These are phyloP conservation scores for Chelonus insularis DNA, from an alignment of 1,140 invertebrate species.

Conservation along the genomic window DNA sequence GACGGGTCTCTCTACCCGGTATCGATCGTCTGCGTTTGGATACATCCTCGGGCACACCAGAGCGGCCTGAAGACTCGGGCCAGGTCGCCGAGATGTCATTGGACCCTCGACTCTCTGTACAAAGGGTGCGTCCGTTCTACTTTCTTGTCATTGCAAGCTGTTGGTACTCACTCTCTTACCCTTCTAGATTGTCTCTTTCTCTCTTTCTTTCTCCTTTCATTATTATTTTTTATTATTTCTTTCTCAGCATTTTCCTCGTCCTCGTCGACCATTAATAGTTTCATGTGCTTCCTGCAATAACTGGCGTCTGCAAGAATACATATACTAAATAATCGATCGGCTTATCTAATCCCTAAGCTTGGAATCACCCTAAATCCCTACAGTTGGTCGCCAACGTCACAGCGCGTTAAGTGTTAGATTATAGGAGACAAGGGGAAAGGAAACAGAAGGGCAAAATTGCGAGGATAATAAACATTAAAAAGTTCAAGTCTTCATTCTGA, in stretches of 20 bases:
- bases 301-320: not conserved
- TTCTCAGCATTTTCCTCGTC: not conserved
- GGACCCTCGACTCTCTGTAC: slow-evolving; percentile 1
- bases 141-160: not conserved
- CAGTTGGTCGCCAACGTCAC: slow-evolving; percentile 5
- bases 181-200: not conserved
- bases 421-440: not conserved
- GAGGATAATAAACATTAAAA: too few relatives aligned
- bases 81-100: slow-evolving; percentile 10
- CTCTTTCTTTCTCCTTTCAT: not conserved
- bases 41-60: slow-evolving; percentile 4
- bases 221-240: too few relatives aligned
- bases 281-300: slow-evolving; percentile 1
- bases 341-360: slow-evolving; percentile 16
- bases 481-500: too few relatives aligned
- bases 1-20: slow-evolving; percentile 1
- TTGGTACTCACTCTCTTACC: not conserved
- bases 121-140: not conserved
- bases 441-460: not conserved
- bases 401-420: slow-evolving; percentile 8
- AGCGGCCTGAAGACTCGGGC: slow-evolving; percentile 13
- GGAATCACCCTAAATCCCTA: slow-evolving; percentile 19
- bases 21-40: slow-evolving; percentile 18
- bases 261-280: not conserved
- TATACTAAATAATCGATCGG: slow-evolving; percentile 6